Conservation (phyloP, 2,888 invertebrate genomes). For the Crematogaster levior region DNA sequence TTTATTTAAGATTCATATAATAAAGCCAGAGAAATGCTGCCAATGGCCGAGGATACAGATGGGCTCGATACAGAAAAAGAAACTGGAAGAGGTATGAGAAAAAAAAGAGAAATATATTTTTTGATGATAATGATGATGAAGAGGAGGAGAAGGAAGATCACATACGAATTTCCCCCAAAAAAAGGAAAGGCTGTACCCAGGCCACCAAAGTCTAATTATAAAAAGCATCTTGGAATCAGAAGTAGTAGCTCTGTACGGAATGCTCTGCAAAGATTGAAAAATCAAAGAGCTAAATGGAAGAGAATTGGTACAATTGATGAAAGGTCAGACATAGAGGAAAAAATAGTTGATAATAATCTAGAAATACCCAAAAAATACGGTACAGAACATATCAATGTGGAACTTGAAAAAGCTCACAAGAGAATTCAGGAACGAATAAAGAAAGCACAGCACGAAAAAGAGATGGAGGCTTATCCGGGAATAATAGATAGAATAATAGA, state of each 20-base stretch:
- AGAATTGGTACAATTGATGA: neutral
- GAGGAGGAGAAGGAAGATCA: neutral
- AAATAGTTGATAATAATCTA: neutral
- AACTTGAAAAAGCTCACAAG: constrained; percentile 5
- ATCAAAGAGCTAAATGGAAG: neutral
- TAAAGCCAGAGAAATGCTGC: constrained; percentile 8
- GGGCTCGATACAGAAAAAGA: constrained; percentile 14
- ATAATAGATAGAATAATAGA: no score
- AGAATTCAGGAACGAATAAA: constrained; percentile 4
- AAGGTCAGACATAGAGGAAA: neutral
- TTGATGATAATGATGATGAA: neutral
- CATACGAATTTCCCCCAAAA: neutral
- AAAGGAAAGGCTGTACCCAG: neutral
- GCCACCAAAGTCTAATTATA: constrained; percentile 9
- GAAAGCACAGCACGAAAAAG: neutral
- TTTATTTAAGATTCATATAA: neutral
- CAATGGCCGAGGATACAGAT: constrained; percentile 13
- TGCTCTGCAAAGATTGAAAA: constrained; percentile 7
- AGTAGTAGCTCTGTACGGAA: constrained; percentile 1
- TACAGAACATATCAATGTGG: neutral
- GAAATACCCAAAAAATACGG: neutral
- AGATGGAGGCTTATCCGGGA: neutral
- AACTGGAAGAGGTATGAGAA: neutral
- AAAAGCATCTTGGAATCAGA: neutral
- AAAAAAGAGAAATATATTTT: neutral